Evolutionary conservation across 2,888 invertebrate species (phyloP).

Genomic region (Diploptera punctata): DNA sequence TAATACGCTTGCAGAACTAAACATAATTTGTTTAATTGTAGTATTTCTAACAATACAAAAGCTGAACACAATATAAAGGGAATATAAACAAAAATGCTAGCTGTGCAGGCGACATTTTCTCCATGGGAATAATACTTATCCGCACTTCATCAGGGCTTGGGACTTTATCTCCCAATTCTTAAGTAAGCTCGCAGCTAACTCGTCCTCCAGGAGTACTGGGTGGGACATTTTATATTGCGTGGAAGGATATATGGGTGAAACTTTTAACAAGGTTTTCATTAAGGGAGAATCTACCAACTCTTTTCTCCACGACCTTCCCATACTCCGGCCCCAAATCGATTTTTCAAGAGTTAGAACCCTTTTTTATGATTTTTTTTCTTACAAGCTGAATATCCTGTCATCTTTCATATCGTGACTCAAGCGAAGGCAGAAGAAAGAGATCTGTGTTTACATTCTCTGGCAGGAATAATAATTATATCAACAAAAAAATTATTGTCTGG

Average conservation of each 20-base stretch:
- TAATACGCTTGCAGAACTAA: too few species aligned
- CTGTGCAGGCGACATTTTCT: too few species aligned
- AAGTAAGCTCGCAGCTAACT: neutral
- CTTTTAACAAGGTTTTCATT: conserved; percentile 42
- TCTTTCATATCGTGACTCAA: too few species aligned
- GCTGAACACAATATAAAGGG: too few species aligned
- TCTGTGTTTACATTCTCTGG: neutral
- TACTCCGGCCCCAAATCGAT: conserved; percentile 7
- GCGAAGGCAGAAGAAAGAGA: neutral
- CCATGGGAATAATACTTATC: too few species aligned
- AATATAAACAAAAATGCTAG: too few species aligned
- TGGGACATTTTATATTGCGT: conserved; percentile 30
- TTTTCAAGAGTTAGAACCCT: neutral
- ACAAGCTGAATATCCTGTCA: neutral
- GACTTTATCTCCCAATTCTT: neutral
- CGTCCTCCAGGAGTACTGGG: neutral
- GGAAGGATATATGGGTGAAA: conserved; percentile 40
- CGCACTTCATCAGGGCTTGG: neutral
- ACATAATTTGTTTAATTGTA: too few species aligned
- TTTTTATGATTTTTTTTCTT: neutral
- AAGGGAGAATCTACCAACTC: neutral
- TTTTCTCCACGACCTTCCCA: neutral
- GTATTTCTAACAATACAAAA: too few species aligned
- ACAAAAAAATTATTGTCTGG: too few species aligned
- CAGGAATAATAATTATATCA: too few species aligned